Evolutionary conservation across 2,113 vertebrate species (phyloP), one percentile per base, ranked within the genome.

Genomic region (Tupaia tana): DNA sequence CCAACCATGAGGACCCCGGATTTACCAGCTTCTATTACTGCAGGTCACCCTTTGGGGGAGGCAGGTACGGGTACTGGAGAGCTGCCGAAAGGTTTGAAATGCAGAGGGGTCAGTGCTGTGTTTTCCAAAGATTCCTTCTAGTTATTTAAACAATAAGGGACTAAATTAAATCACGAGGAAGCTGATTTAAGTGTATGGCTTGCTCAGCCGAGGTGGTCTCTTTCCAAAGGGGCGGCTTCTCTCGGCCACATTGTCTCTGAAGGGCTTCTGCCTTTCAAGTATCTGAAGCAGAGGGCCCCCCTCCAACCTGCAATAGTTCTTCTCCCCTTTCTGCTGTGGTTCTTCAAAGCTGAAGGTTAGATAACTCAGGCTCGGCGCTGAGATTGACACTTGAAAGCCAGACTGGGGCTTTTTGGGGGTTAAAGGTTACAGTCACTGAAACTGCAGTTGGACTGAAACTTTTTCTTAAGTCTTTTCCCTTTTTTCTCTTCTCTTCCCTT

Each of bases 261-360:
- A 96, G 75, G 1, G 34, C n/a, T 56, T 80, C 86, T 54, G 5
- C 81, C 80, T 93, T 95, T 96, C 54, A 91, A 96, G 90, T 74
- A 22, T 75, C 59, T 0, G 0, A 82, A 77, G 89, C 70, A 7
- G 56, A 67, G 84, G 95, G 69, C 87, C 43, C 90, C 95, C 59
- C 52, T 14, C 71, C 91, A 22, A 70, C 2, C 0, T 31, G 7
- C 84, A 11, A 64, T n/a, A 12, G 82, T 80, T 92, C 64, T 88
- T 80, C 93, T 96, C 93, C 94, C 77, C 86, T 95, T 96, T 97
- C 85, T 29, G 16, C 67, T 7, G 8, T 8, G 75, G n/a, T 52
- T 88, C 84, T 97, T 96, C 92, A 95, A 95, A 97, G 82, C 85
- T 94, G 89, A 97, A 97, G 54, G 74, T 96, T 95, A 93, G 87